Evolutionary conservation across 2,797 vertebrate species (phyloP).

Genomic region (Poeciliopsis infans): DNA sequence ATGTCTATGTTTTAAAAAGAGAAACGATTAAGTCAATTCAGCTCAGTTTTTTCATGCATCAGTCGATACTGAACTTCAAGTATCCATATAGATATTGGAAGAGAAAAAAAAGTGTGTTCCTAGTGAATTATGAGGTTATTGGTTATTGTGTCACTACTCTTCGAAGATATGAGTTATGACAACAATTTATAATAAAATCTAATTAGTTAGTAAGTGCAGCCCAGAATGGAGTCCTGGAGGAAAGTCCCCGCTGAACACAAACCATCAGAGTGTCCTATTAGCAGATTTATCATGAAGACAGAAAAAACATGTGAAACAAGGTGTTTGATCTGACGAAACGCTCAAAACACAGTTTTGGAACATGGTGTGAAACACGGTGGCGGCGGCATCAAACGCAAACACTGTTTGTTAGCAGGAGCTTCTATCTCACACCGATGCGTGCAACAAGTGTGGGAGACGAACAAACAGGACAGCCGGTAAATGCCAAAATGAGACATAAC

Average conservation of each 20-base stretch:
- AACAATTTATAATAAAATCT: too few relatives aligned
- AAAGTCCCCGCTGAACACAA: not conserved
- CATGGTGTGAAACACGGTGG: not conserved
- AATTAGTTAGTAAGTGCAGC: too few relatives aligned
- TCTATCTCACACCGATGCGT: not conserved
- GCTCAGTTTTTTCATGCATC: too few relatives aligned
- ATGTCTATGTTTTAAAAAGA: too few relatives aligned
- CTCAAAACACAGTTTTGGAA: not conserved
- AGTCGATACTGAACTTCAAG: too few relatives aligned
- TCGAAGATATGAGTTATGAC: too few relatives aligned
- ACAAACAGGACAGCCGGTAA: not conserved
- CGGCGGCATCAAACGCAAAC: not conserved
- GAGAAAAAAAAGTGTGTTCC: too few relatives aligned
- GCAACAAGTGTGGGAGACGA: not conserved
- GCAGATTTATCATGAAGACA: not conserved
- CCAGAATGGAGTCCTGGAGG: not conserved
- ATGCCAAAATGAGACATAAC: constrained; percentile 2
- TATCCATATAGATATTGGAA: too few relatives aligned
- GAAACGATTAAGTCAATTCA: too few relatives aligned
- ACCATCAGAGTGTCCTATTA: not conserved
- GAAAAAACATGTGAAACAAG: not conserved
- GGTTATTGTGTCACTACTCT: not conserved
- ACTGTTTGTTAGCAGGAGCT: not conserved
- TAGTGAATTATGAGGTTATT: too few relatives aligned
- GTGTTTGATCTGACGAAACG: not conserved